These are phyloP conservation scores for Tamandua tetradactyla DNA, from an alignment of 2,797 vertebrate species.

Conservation along the genomic window DNA sequence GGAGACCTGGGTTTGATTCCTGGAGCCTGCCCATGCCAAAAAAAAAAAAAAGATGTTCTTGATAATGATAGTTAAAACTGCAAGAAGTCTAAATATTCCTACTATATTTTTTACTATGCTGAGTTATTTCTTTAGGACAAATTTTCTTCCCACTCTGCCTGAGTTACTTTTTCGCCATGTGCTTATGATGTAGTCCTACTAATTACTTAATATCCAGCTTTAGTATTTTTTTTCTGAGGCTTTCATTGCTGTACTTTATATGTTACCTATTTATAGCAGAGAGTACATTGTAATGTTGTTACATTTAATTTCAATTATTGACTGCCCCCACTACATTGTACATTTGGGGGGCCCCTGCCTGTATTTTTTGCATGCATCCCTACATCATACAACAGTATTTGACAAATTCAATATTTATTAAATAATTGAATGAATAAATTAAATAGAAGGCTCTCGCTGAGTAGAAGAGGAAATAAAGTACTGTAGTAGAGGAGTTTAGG, in stretches of 20 bases:
- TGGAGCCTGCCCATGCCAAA: no score
- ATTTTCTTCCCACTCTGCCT: slow-evolving; percentile 13
- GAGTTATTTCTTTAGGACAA: slow-evolving; percentile 38
- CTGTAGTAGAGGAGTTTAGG: not conserved
- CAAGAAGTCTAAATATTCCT: not conserved
- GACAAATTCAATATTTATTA: slow-evolving; percentile 4
- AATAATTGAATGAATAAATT: not conserved
- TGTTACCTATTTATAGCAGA: slow-evolving; percentile 8
- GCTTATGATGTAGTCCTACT: slow-evolving; percentile 6
- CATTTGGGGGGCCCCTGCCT: not conserved
- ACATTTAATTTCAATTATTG: slow-evolving; percentile 17
- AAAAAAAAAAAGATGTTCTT: not conserved
- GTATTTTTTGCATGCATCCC: not conserved
- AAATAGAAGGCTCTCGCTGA: slow-evolving; percentile 19
- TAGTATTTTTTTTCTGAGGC: not conserved
- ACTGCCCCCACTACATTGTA: not conserved
- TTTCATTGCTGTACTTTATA: slow-evolving; percentile 30
- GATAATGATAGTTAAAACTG: not conserved
- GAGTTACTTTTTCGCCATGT: not conserved
- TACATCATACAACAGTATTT: not conserved
- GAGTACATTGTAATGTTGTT: not conserved
- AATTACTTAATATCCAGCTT: slow-evolving; percentile 42
- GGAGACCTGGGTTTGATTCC: no score
- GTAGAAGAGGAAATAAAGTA: not conserved
- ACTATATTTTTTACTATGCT: not conserved